These are phyloP conservation scores for Ametastegia equiseti DNA, from an alignment of 2,888 invertebrate genomes.

Conservation along the genomic window DNA sequence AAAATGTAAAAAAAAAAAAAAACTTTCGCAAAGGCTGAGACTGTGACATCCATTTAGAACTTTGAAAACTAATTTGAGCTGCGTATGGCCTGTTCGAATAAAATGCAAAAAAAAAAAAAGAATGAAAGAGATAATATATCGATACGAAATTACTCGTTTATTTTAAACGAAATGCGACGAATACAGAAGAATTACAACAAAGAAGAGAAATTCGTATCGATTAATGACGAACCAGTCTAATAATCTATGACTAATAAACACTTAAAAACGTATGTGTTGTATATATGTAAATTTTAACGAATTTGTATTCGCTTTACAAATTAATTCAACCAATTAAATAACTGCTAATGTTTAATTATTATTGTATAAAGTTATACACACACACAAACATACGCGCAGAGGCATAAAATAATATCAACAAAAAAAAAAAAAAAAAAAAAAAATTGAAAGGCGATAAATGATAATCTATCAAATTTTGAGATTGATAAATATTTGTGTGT, in stretches of 20 bases:
- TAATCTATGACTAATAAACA: constrained; percentile 4
- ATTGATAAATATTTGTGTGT: neutral
- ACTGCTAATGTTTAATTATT: neutral
- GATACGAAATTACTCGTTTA: constrained; percentile 1
- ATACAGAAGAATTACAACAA: no score
- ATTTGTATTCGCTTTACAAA: constrained; percentile 68
- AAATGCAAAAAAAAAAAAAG: neutral
- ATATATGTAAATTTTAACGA: constrained; percentile 73
- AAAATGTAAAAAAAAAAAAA: neutral
- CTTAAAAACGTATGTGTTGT: constrained; percentile 67
- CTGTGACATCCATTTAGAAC: neutral
- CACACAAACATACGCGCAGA: no score
- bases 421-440: no score
- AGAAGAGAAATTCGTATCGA: neutral
- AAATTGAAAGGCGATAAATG: neutral
- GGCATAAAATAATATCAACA: no score
- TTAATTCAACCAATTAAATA: constrained; percentile 25
- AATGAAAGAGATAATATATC: no score
- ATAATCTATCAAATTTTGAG: neutral
- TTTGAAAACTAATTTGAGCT: neutral
- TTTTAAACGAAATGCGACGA: neutral
- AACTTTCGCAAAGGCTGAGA: constrained; percentile 16
- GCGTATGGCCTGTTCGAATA: neutral
- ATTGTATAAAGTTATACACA: constrained; percentile 1
- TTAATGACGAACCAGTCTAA: constrained; percentile 21